A percentile compares a stretch with the other conserved stretches of the same genome.
Evolutionary conservation across 2,113 vertebrate genomes (phyloP).

Genomic region (Macheiramphus alcinus): DNA sequence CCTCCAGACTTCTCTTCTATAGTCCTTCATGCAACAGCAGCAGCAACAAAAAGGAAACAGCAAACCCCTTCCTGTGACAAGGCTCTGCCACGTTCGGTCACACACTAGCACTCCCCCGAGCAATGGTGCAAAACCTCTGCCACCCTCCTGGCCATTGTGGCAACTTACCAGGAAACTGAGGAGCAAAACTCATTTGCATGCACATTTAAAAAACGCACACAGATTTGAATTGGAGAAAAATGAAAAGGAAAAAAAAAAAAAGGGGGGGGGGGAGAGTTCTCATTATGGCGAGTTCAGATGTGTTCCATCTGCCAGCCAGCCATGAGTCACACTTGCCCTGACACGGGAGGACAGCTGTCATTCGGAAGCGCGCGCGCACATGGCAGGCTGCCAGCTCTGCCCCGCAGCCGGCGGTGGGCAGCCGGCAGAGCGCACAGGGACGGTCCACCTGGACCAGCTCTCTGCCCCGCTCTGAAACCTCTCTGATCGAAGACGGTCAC

Average conservation of each 20-base stretch:
- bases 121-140: not conserved
- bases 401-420: rapidly evolving
- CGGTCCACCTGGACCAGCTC: not conserved
- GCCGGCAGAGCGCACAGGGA: rapidly evolving
- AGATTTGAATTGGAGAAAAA: not conserved
- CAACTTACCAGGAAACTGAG: not conserved
- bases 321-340: rapidly evolving
- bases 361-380: rapidly evolving
- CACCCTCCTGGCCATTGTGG: not conserved
- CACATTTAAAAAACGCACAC: not conserved
- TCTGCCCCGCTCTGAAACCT: not conserved
- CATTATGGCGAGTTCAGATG: not conserved
- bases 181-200: not conserved
- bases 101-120: not conserved
- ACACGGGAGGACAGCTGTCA: not conserved
- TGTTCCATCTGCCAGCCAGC: not conserved
- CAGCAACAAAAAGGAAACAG: not conserved
- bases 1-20: not conserved
- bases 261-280: not conserved
- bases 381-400: not conserved
- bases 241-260: not conserved
- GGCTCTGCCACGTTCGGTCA: not conserved
- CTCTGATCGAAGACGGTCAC: too few species aligned
- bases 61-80: not conserved
- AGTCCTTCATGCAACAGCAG: not conserved